Percentiles rank a stretch among this genome's conserved stretches.
Conservation (phyloP, 2,888 invertebrate species). For the Agonopterix alstromeriana region DNA sequence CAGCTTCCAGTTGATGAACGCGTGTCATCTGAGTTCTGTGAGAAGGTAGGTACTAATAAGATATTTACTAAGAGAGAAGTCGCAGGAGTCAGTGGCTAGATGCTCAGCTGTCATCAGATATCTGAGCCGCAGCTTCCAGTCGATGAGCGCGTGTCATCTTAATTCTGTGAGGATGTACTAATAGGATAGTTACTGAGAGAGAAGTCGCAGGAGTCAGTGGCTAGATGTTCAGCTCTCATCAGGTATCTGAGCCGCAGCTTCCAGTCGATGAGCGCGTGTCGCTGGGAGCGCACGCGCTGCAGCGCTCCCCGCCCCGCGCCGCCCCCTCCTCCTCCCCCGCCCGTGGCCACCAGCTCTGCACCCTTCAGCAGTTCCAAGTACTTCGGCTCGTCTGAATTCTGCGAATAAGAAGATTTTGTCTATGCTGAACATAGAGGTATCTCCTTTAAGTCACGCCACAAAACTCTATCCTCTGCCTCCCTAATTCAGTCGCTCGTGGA, state of each 20-base stretch:
- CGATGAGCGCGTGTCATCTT: constrained; percentile 82
- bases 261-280: constrained; percentile 89
- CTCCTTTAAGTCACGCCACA: too few relatives aligned
- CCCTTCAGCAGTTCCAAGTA: constrained; percentile 75
- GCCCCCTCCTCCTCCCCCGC: constrained; percentile 31
- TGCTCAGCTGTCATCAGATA: constrained; percentile 84
- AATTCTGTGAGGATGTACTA: too few relatives aligned
- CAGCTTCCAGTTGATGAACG: constrained; percentile 89
- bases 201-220: constrained; percentile 84
- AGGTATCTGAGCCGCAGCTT: constrained; percentile 84
- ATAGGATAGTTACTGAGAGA: constrained; percentile 75
- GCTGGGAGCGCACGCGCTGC: constrained; percentile 77
- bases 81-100: constrained; percentile 81
- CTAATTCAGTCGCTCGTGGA: too few relatives aligned
- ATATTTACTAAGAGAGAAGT: constrained; percentile 72
- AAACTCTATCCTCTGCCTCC: too few relatives aligned
- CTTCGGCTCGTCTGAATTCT: constrained; percentile 78
- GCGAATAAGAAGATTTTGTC: neutral
- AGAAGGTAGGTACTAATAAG: too few relatives aligned
- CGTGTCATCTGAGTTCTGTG: constrained; percentile 81
- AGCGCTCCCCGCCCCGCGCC: constrained; percentile 9
- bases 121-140: constrained; percentile 87
- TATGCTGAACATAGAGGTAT: too few relatives aligned
- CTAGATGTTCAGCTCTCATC: constrained; percentile 81
- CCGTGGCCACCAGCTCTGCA: constrained; percentile 62